Evolutionary conservation across 2,797 vertebrate genomes (phyloP), one percentile per base, ranked within the genome.

Genomic region (Phoeniculus purpureus): DNA sequence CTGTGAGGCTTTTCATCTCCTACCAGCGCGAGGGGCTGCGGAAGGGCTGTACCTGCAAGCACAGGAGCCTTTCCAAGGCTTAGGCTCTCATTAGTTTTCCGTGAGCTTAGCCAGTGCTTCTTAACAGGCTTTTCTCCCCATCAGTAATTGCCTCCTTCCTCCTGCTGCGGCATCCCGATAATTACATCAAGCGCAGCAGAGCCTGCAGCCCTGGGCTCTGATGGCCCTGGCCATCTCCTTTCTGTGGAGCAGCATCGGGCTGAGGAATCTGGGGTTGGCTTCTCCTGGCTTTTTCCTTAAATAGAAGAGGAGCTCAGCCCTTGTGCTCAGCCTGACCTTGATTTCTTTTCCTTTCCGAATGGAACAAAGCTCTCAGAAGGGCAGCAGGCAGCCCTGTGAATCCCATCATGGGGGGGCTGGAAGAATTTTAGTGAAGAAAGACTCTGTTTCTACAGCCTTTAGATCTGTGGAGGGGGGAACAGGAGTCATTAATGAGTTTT

Each of bases 121-220:
- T 96, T 94, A 94, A 93, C 81, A 92, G 94, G 88, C 92, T 95
- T 93, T 93, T 85, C 88, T 91, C 65, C 62, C 66, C 84, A 7
- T 91, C 89, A 90, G 89, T 94, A 94, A 94, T 93, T 93, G 93
- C 94, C 94, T 93, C 85, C 78, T 90, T 91, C 92, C 75, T 95
- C 92, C 92, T 87, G 90, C 92, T 93, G 83, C 54, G 94, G 88
- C 93, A 95, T 96, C 84, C 83, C 78, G 74, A 72, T 95, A 95
- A 94, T 95, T 95, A 82, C 85, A 95, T 95, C 83, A 89, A 59
- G 83, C 87, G 40, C 86, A 70, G 83, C 91, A 92, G 89, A 84
- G 83, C 95, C 52, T 23, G 31, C 15, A 27, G 89, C 92, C 82
- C 23, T 67, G 68, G 78, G n/a, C 90, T 68, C 64, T 40, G 55